Conservation (phyloP, 2,888 invertebrate species). For the Thalpophila matura region DNA sequence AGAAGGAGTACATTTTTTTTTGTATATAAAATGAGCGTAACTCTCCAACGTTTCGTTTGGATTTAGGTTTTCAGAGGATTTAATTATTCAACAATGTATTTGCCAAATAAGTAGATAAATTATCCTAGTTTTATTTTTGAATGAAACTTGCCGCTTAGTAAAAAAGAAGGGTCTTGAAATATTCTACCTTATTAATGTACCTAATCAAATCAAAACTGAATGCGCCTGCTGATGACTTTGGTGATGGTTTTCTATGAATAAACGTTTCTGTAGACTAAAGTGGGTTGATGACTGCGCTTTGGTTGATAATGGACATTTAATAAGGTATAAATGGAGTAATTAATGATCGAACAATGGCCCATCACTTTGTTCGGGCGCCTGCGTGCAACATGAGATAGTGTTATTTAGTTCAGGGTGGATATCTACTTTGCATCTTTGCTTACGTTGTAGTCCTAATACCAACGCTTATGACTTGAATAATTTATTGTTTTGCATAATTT, state of each 20-base stretch:
- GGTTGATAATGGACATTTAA: constrained; percentile 50
- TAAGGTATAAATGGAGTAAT: constrained; percentile 54
- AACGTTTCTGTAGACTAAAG: constrained; percentile 18
- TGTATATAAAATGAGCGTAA: no score
- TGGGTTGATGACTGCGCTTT: constrained; percentile 36
- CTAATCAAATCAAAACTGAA: background rate
- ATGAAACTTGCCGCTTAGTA: background rate
- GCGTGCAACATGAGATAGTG: constrained; percentile 83
- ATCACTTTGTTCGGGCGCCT: constrained; percentile 58
- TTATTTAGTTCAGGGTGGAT: constrained; percentile 78
- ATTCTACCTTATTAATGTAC: background rate
- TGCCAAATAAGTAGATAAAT: no score
- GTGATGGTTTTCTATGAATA: constrained; percentile 20
- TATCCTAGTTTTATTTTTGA: no score
- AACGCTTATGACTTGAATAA: constrained; percentile 49
- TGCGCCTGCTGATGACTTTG: constrained; percentile 20
- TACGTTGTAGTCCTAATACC: constrained; percentile 49
- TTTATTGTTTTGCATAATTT: constrained; percentile 57
- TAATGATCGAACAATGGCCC: constrained; percentile 62
- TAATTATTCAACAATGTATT: no score
- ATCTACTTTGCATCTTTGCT: constrained; percentile 54
- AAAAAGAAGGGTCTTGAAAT: background rate
- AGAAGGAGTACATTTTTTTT: no score
- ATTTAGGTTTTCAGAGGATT: no score
- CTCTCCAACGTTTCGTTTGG: no score